These are phyloP conservation scores for Pygoscelis antarcticus DNA, from an alignment of 2,113 vertebrate species.

Conservation along the genomic window DNA sequence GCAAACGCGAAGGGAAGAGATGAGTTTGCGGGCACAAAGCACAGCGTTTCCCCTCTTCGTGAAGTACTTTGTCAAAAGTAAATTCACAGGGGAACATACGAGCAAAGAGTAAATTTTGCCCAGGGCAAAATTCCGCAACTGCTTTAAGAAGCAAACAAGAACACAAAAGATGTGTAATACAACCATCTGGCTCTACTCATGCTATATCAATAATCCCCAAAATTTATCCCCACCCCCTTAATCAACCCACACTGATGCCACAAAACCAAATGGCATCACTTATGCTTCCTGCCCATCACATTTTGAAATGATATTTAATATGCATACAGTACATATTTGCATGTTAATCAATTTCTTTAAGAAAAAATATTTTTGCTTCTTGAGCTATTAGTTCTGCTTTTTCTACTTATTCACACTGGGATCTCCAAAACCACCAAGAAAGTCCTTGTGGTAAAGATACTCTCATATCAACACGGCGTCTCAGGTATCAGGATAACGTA, in stretches of 20 bases:
- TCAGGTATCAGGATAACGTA: conserved; percentile 50
- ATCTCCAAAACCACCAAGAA: conserved; percentile 68
- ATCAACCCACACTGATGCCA: conserved; percentile 78
- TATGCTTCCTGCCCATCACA: conserved; percentile 73
- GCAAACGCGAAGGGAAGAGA: conserved; percentile 50
- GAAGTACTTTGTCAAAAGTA: conserved; percentile 74
- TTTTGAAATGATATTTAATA: conserved; percentile 71
- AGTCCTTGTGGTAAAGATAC: conserved; percentile 48
- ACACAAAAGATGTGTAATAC: conserved; percentile 76
- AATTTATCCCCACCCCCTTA: conserved; percentile 74
- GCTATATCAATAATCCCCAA: conserved; percentile 76
- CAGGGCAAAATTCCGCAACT: conserved; percentile 80
- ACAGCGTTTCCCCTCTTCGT: conserved; percentile 48
- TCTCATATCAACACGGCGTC: conserved; percentile 14
- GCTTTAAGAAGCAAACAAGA: conserved; percentile 80
- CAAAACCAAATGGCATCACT: conserved; percentile 80
- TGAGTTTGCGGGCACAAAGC: not conserved
- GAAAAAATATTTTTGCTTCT: conserved; percentile 53
- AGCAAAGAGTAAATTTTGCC: conserved; percentile 75
- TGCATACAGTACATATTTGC: conserved; percentile 65
- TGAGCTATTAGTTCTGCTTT: conserved; percentile 40
- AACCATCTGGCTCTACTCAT: conserved; percentile 76
- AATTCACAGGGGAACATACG: conserved; percentile 73
- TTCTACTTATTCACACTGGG: conserved; percentile 35
- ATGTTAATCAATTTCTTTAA: conserved; percentile 63